Base-by-base conservation (phyloP, 2,888 invertebrate species). In the Meliscaeva auricollis region DNA sequence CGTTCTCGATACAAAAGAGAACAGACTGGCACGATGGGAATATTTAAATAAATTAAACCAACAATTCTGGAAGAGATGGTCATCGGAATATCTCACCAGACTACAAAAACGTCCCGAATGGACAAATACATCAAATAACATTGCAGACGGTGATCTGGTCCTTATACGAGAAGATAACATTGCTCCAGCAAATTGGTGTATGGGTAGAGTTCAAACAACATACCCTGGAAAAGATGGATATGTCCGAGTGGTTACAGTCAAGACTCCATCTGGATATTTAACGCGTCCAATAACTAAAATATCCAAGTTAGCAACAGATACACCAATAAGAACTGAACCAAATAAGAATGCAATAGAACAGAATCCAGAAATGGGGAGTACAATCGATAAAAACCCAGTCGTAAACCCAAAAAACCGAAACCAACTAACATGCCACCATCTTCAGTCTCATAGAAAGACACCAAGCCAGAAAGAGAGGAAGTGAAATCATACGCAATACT, bases 21-120 rank as follows among this genome's bases (percentile, higher is more conserved):
- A 41, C 41, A 3, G 41, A 7, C 41, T 41, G 41, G 3, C n/a
- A 13, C 41, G 32, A 35, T 41, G 41, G n/a, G 41, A 41, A 41
- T 41, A 13, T 41, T 7, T 41, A 41, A 13, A n/a, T 4, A 41
- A 41, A n/a, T 13, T 13, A 41, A n/a, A 41, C n/a, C 41, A 41
- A 41, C 41, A 41, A 26, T 68, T 52, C 20, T 66, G 66, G 66
- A 35, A 35, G 17, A 30, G 20, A 6, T 50, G 50, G 66, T 48
- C 48, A 15, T 48, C 66, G 9, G 50, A 66, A 20, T 66, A 50
- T 7, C 30, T 66, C 6, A 11, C 66, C 11, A 15, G 38, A 20
- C 13, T 66, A 32, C 48, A 50, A 13, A 30, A 46, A 56, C 52
- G 70, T 26, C 46, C 56, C 9, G 46, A 70, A 17, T 58, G 70